Conservation (phyloP, 2,113 vertebrate species). For the Platysteira castanea region DNA sequence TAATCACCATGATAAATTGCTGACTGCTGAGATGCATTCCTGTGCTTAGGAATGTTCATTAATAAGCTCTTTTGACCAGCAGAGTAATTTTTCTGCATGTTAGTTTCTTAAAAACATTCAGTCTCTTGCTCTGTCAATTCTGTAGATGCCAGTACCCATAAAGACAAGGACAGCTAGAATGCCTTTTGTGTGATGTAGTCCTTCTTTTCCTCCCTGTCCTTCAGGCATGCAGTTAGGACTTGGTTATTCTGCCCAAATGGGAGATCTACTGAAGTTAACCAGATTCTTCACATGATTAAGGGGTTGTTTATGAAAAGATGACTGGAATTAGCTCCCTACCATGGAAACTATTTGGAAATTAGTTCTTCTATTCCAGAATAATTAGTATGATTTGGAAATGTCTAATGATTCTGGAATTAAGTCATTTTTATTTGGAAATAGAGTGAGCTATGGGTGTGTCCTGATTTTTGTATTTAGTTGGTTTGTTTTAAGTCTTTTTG, state of each 20-base stretch:
- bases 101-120: constrained; percentile 4
- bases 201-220: neutral
- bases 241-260: neutral
- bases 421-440: constrained; percentile 13
- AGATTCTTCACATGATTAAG: constrained; percentile 26
- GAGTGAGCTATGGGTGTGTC: neutral
- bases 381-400: constrained; percentile 34
- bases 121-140: neutral
- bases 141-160: neutral
- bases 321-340: constrained; percentile 19
- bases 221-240: neutral
- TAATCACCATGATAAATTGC: neutral
- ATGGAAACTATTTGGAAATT: constrained; percentile 54
- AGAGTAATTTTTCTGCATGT: constrained; percentile 13
- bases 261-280: constrained; percentile 6
- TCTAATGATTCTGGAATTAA: constrained; percentile 25
- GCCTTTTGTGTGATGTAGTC: neutral
- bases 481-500: neutral
- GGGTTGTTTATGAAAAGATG: constrained; percentile 29
- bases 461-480: neutral
- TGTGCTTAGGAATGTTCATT: constrained; percentile 24
- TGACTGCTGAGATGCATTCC: constrained; percentile 26
- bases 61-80: neutral
- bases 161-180: neutral
- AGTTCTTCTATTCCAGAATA: constrained; percentile 30